A percentile compares a stretch with the other conserved stretches of the same genome.
Conservation (phyloP, 2,113 vertebrate species). For the Polyodon spathula region DNA sequence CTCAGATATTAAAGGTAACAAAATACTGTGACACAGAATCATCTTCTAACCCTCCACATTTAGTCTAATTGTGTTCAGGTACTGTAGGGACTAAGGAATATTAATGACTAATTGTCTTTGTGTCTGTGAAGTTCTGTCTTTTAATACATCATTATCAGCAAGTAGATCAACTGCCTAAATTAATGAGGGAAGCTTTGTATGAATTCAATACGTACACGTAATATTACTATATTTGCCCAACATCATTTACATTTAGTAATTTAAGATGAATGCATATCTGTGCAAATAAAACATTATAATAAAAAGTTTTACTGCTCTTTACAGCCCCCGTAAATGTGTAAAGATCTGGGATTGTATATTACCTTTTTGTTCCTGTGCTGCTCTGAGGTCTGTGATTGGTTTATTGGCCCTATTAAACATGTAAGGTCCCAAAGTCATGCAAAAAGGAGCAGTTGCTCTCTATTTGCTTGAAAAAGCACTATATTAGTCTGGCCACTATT, state of each 20-base stretch:
- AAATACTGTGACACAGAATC: neutral
- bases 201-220: constrained; percentile 25
- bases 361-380: neutral
- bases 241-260: constrained; percentile 15
- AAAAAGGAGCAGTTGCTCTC: neutral
- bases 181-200: constrained; percentile 28
- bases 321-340: no score
- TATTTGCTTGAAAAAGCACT: neutral
- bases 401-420: neutral
- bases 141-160: constrained; percentile 35
- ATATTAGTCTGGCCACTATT: neutral
- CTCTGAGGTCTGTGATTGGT: neutral
- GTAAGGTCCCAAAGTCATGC: no score
- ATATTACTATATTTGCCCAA: constrained; percentile 6
- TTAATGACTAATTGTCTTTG: constrained; percentile 33
- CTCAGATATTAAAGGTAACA: neutral
- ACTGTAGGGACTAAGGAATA: constrained; percentile 15
- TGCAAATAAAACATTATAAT: neutral
- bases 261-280: neutral
- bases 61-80: constrained; percentile 28
- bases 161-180: constrained; percentile 26
- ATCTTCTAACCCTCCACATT: constrained; percentile 5
- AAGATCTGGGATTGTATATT: no score
- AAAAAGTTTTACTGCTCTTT: no score
- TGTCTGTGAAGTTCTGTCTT: constrained; percentile 25